These are phyloP conservation scores for Pavo muticus DNA, from an alignment of 2,113 vertebrate genomes.

Conservation along the genomic window DNA sequence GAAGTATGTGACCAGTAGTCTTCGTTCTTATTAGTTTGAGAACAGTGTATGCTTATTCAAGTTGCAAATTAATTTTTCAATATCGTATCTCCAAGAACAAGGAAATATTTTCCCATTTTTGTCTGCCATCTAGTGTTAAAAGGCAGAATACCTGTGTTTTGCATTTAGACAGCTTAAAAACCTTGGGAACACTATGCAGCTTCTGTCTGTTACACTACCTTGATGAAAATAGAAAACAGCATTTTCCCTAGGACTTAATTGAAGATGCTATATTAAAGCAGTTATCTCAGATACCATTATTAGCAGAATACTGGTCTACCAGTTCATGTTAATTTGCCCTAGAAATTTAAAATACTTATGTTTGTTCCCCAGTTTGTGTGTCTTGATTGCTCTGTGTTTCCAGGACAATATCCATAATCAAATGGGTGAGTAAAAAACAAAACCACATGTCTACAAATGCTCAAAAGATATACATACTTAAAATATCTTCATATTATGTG, in stretches of 20 bases:
- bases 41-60: neutral
- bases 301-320: neutral
- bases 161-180: neutral
- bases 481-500: neutral
- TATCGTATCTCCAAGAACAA: neutral
- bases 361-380: neutral
- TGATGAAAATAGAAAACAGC: neutral
- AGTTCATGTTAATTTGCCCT: neutral
- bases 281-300: neutral
- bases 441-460: neutral
- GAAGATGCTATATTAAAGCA: neutral
- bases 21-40: neutral
- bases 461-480: neutral
- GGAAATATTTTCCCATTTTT: slow-evolving; percentile 52
- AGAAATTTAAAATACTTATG: neutral
- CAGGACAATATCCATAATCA: neutral
- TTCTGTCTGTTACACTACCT: neutral
- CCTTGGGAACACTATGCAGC: neutral
- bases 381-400: neutral
- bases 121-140: slow-evolving; percentile 73
- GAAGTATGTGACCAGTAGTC: neutral
- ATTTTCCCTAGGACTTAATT: neutral
- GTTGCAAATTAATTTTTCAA: neutral
- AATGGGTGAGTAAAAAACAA: neutral
- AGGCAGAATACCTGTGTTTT: neutral